A percentile compares a stretch with the other conserved stretches of the same genome.
phyloP scores from a whole-genome alignment of 2,797 vertebrate species.

The Eospalax fontanierii region DNA sequence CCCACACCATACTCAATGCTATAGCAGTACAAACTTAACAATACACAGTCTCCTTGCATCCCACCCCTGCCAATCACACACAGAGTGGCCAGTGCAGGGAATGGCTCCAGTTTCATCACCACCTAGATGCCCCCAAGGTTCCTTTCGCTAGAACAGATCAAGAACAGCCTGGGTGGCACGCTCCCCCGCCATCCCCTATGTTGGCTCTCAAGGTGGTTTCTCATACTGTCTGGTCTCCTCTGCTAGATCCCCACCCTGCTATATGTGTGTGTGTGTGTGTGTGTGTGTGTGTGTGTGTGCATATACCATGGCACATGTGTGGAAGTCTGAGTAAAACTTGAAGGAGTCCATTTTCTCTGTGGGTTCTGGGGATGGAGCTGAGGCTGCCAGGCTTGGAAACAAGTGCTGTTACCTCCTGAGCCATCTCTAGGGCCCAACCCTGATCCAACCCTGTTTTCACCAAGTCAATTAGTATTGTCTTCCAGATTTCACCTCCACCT shows the following conservation, averaged over 20 bases:
- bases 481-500: not conserved
- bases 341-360: not conserved
- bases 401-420: not conserved
- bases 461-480: not conserved
- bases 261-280: not conserved
- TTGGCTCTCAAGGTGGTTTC: not conserved
- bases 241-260: not conserved
- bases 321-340: not conserved
- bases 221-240: not conserved
- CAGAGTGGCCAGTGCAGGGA: not conserved
- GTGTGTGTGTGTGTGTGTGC: not conserved
- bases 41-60: not conserved
- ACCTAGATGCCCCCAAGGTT: not conserved
- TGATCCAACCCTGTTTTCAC: not conserved
- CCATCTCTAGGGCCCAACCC: not conserved
- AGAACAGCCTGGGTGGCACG: not conserved
- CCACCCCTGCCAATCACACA: not conserved
- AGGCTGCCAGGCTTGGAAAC: not conserved
- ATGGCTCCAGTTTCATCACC: not conserved
- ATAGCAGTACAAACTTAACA: not conserved
- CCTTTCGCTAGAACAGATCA: not conserved
- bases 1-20: not conserved
- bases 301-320: not conserved
- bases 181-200: not conserved
- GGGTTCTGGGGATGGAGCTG: not conserved